Conservation (phyloP, 2,113 vertebrate species). For the Chionodraco myersi region DNA sequence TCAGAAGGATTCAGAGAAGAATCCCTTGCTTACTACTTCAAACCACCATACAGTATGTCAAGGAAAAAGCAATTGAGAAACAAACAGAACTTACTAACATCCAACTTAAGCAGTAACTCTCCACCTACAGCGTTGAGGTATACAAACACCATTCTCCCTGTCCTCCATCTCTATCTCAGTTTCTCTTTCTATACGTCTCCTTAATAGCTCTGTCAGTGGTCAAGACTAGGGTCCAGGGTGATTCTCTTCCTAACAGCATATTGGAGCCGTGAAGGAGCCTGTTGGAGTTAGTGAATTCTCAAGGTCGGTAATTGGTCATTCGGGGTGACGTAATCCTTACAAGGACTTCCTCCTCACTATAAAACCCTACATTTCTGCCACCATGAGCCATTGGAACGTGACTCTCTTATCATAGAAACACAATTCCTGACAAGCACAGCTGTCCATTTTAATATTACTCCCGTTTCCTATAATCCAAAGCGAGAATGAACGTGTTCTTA, state of each 20-base stretch:
- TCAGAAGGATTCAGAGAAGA: neutral
- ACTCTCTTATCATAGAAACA: neutral
- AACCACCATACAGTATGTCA: conserved; percentile 22
- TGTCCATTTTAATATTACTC: neutral
- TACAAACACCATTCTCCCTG: neutral
- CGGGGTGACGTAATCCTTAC: too few relatives aligned
- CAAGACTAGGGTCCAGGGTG: conserved; percentile 13
- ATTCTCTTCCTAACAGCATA: conserved; percentile 62
- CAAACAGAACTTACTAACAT: neutral
- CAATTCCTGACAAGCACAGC: neutral
- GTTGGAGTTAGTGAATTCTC: conserved; percentile 13
- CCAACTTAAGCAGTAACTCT: too few relatives aligned
- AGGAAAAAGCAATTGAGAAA: neutral
- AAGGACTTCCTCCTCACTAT: neutral
- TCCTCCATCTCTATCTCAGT: neutral
- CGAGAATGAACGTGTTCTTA: neutral
- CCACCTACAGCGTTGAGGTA: conserved; percentile 1
- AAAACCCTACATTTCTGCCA: neutral
- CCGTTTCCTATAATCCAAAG: neutral
- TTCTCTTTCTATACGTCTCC: neutral
- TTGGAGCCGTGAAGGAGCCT: conserved; percentile 49
- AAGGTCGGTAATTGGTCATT: too few relatives aligned
- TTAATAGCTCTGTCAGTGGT: conserved; percentile 36
- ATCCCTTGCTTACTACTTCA: conserved; percentile 10
- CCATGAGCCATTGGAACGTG: neutral